Percentiles rank a stretch among this genome's conserved stretches.
These are phyloP conservation scores for Pipistrellus kuhlii DNA, from an alignment of 2,797 vertebrate species.

Conservation along the genomic window DNA sequence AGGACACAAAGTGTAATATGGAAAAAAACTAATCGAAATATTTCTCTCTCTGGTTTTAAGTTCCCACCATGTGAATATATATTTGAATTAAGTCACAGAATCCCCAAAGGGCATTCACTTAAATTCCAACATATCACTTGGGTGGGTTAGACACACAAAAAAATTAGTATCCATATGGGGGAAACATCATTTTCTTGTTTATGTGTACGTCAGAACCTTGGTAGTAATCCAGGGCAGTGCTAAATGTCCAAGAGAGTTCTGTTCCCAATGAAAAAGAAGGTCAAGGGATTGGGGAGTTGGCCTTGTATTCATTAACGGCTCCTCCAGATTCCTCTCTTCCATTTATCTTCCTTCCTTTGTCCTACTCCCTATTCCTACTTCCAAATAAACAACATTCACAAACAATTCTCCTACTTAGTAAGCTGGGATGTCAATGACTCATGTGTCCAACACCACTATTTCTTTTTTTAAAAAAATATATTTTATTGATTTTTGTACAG, in stretches of 20 bases:
- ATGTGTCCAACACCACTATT: neutral
- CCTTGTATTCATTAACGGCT: neutral
- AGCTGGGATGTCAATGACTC: neutral
- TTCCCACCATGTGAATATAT: conserved; percentile 15
- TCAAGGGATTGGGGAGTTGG: neutral
- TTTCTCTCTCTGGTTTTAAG: neutral
- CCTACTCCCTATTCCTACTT: neutral
- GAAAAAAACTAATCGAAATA: conserved; percentile 18
- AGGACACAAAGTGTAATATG: neutral
- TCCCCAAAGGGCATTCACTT: conserved; percentile 18
- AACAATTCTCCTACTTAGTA: neutral
- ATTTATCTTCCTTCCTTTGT: neutral
- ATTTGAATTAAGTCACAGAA: conserved; percentile 22
- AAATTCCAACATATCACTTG: neutral
- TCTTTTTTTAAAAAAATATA: no score
- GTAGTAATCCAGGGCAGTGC: neutral
- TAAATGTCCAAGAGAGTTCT: neutral
- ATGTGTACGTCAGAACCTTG: neutral
- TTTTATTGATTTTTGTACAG: no score
- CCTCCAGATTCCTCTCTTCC: neutral
- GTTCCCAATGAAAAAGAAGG: neutral
- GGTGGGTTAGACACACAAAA: neutral
- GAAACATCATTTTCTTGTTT: neutral
- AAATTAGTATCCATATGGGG: neutral
- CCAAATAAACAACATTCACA: conserved; percentile 21